Base-by-base conservation (phyloP, 2,113 vertebrate genomes). In the Aspidoscelis tigris region DNA sequence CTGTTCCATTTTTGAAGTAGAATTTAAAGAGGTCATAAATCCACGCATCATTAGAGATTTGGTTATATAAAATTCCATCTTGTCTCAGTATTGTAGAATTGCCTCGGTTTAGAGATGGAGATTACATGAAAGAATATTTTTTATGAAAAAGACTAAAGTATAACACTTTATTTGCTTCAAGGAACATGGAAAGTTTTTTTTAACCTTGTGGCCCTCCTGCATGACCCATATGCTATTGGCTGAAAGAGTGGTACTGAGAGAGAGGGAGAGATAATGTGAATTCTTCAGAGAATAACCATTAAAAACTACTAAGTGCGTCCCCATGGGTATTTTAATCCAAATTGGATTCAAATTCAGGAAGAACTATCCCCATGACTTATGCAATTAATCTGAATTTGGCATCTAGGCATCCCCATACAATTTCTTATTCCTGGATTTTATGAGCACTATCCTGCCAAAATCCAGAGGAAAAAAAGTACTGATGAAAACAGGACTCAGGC, bases 111-210 rank as follows among this genome's bases (percentile, higher is more conserved):
- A 5, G 33, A 90, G n/a, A 47, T 71, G 3, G 7, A 26, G 33
- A 83, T 39, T 85, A 78, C 1, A 50, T 85, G 44, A 85, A 53
- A 68, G 26, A 66, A 47, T 7, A 85, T 74, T 61, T 81, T 55
- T 70, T 10, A 12, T 84, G 84, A 66, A 6, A 1, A 55, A 7
- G 77, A 14, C 16, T 79, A 65, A 61, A 43, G 24, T 65, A 55
- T 74, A 44, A 2, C 5, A 44, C 26, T 14, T 7, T 44, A 61
- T 71, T 78, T 78, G 55, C 58, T 78, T 78, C 58, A 78, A 22
- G 33, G 41, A 20, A 41, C 20, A 61, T 58, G 3, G 50, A 61
- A 18, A 16, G 64, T 76, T 33, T 75, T 50, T 11, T 71, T 71
- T 55, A 43, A 58, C 47, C 68, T 58, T 58, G 41, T 50, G 18